A percentile compares a stretch with the other conserved stretches of the same genome.
These are phyloP conservation scores for Spinus pinus DNA, from an alignment of 2,797 vertebrate species.

Conservation along the genomic window DNA sequence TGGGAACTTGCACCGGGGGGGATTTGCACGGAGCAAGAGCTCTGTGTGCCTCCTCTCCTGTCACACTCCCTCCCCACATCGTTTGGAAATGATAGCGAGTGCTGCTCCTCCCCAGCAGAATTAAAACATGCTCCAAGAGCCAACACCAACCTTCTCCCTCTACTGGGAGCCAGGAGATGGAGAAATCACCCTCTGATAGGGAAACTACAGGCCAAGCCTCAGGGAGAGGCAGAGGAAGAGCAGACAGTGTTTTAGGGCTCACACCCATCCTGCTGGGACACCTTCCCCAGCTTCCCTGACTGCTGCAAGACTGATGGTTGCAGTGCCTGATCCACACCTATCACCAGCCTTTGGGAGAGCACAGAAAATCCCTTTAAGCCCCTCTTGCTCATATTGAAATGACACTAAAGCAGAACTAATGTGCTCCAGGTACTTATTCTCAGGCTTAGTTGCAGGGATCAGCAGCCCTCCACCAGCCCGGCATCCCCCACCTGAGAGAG, in stretches of 20 bases:
- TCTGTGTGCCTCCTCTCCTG: rapidly evolving
- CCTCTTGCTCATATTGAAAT: slow-evolving; percentile 12
- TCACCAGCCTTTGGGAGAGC: not conserved
- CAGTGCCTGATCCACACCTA: not conserved
- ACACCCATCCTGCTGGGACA: not conserved
- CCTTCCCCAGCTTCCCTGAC: not conserved
- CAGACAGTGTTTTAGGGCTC: not conserved
- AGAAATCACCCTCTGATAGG: rapidly evolving
- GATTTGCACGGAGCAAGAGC: rapidly evolving
- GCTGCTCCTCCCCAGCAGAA: not conserved
- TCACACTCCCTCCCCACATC: rapidly evolving
- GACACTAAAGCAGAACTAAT: slow-evolving; percentile 46
- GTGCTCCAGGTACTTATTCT: slow-evolving; percentile 33
- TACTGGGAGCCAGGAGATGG: not conserved
- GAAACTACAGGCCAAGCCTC: not conserved
- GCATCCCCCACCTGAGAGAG: rapidly evolving
- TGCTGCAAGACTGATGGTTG: not conserved
- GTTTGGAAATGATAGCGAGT: not conserved
- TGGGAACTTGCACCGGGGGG: rapidly evolving
- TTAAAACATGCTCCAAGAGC: not conserved
- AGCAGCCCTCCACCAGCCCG: not conserved
- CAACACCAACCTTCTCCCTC: not conserved
- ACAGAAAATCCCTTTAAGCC: slow-evolving; percentile 51
- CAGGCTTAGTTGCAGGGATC: not conserved
- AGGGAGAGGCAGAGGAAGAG: not conserved